A percentile compares a stretch with the other conserved stretches of the same genome.
phyloP scores from a whole-genome alignment of 2,113 vertebrate species.

The Zosterops hypoxanthus region DNA sequence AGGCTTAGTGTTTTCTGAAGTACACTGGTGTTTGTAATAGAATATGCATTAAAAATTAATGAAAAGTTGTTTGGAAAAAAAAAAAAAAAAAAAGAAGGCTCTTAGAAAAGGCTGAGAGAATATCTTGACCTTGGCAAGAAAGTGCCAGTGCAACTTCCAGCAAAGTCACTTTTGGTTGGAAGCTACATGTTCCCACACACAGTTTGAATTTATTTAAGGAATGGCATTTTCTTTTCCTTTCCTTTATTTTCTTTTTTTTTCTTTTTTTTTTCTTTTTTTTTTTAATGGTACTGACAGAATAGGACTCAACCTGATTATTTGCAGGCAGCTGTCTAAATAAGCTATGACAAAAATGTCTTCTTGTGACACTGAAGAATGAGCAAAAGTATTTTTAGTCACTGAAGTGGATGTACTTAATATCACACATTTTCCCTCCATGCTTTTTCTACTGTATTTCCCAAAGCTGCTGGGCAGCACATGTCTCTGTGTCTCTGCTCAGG shows the following conservation, averaged over 20 bases:
- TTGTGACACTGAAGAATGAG: slow-evolving; percentile 4
- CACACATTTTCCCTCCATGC: background rate
- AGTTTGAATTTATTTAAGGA: background rate
- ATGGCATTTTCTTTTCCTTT: background rate
- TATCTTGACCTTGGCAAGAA: background rate
- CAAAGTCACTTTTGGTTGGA: background rate
- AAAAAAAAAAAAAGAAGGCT: background rate
- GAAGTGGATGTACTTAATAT: background rate
- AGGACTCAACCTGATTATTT: background rate
- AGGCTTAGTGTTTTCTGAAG: background rate
- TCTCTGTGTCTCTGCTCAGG: background rate
- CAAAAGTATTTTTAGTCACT: slow-evolving; percentile 37
- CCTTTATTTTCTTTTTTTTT: fast-evolving
- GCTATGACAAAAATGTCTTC: slow-evolving; percentile 37
- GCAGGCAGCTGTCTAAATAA: slow-evolving; percentile 50
- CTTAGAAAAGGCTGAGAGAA: background rate
- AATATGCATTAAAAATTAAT: slow-evolving; percentile 57
- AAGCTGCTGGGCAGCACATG: background rate
- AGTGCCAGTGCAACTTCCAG: background rate
- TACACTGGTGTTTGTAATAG: background rate
- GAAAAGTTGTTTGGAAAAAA: background rate
- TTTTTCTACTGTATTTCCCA: background rate
- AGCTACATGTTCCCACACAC: background rate
- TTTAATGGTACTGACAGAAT: background rate
- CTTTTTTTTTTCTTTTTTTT: background rate